Evolutionary conservation across 2,888 invertebrate species (phyloP).

Genomic region (Sinelater perroti): DNA sequence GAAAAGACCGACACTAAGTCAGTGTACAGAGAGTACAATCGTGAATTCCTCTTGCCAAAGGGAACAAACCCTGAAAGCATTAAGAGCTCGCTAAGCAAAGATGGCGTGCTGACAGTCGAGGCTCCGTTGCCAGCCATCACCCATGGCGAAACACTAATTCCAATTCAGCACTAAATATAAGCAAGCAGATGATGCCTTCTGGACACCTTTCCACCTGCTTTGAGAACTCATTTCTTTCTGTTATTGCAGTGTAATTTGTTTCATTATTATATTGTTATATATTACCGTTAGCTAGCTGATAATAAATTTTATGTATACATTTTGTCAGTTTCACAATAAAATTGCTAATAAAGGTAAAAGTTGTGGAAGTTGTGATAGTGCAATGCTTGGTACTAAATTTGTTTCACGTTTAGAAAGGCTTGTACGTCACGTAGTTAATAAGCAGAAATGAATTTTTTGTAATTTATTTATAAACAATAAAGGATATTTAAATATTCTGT

Average conservation of each 20-base stretch:
- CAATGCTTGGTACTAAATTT: slow-evolving; percentile 32
- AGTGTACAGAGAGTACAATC: slow-evolving; percentile 97
- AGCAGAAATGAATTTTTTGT: slow-evolving; percentile 51
- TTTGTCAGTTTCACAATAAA: slow-evolving; percentile 22
- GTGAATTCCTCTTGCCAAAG: slow-evolving; percentile 95
- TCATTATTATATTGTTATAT: slow-evolving; percentile 19
- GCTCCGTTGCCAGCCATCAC: slow-evolving; percentile 92
- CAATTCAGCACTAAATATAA: slow-evolving; percentile 72
- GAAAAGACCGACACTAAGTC: slow-evolving; percentile 97
- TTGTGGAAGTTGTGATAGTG: slow-evolving; percentile 26
- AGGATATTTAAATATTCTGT: slow-evolving; percentile 34
- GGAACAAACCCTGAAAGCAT: slow-evolving; percentile 97
- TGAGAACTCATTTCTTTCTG: slow-evolving; percentile 19
- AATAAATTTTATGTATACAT: slow-evolving; percentile 32
- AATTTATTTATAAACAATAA: slow-evolving; percentile 60
- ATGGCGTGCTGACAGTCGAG: slow-evolving; percentile 95
- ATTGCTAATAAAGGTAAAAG: slow-evolving; percentile 19
- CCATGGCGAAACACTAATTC: slow-evolving; percentile 82
- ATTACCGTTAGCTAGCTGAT: slow-evolving; percentile 27
- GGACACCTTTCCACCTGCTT: slow-evolving; percentile 32
- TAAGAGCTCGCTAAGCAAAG: slow-evolving; percentile 94
- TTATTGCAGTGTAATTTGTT: slow-evolving; percentile 31
- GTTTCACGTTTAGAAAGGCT: slow-evolving; percentile 25
- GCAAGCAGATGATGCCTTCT: slow-evolving; percentile 6
- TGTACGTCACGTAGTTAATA: slow-evolving; percentile 36